Evolutionary conservation across 2,113 vertebrate genomes (phyloP).

Genomic region (Odontophorus gujanensis): DNA sequence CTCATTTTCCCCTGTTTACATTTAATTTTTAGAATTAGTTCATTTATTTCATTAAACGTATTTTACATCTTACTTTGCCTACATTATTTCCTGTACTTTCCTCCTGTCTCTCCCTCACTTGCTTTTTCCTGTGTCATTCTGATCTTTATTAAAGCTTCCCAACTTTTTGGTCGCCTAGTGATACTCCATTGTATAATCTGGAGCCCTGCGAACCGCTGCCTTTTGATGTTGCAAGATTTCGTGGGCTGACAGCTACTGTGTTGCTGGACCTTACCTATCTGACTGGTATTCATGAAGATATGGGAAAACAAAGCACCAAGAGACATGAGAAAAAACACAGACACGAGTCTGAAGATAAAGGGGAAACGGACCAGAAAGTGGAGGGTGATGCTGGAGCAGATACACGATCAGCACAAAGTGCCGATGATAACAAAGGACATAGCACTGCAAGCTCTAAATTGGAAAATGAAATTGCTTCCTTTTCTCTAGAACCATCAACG

Average conservation of each 20-base stretch:
- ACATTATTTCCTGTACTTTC: slow-evolving; percentile 84
- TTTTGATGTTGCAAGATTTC: slow-evolving; percentile 94
- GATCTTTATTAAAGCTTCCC: slow-evolving; percentile 98
- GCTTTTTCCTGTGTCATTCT: slow-evolving; percentile 89
- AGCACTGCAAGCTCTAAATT: slow-evolving; percentile 80
- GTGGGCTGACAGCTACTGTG: slow-evolving; percentile 92
- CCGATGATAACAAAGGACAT: slow-evolving; percentile 88
- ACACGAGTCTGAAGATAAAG: slow-evolving; percentile 85
- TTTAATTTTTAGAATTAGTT: slow-evolving; percentile 73
- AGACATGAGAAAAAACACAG: slow-evolving; percentile 92
- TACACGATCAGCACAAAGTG: slow-evolving; percentile 78
- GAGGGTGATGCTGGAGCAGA: slow-evolving; percentile 81
- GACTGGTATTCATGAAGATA: slow-evolving; percentile 94
- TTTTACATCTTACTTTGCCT: slow-evolving; percentile 78
- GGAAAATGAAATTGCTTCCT: slow-evolving; percentile 86
- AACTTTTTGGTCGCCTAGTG: slow-evolving; percentile 99
- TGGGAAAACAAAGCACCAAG: slow-evolving; percentile 82
- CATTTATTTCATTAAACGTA: slow-evolving; percentile 60
- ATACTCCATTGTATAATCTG: slow-evolving; percentile 98
- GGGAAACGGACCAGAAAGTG: slow-evolving; percentile 77
- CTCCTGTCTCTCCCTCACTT: slow-evolving; percentile 89
- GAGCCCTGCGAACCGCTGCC: slow-evolving; percentile 96
- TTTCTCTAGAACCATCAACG: slow-evolving; percentile 76
- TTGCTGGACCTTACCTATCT: slow-evolving; percentile 96
- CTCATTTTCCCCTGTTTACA: slow-evolving; percentile 63